Conservation (phyloP, 2,113 vertebrate genomes). For the Passer montanus region DNA sequence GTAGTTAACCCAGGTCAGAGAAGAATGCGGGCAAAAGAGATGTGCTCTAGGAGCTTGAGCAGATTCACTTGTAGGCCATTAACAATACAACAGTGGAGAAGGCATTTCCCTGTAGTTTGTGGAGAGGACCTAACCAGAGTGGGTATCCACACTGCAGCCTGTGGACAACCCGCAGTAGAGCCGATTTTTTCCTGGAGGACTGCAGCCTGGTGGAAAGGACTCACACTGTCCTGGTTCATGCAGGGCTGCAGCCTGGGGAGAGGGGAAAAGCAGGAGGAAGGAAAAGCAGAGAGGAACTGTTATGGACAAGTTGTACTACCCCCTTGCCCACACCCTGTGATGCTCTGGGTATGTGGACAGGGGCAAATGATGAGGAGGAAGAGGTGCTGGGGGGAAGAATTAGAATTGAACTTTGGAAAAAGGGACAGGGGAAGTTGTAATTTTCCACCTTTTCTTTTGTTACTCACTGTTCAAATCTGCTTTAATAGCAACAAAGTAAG, state of each 20-base stretch:
- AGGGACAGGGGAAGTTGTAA: rapidly evolving
- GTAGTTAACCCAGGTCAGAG: background rate
- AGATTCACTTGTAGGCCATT: background rate
- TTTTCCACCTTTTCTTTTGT: background rate
- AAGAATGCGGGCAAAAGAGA: background rate
- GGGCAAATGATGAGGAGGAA: background rate
- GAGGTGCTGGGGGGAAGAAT: background rate
- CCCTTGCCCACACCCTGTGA: rapidly evolving
- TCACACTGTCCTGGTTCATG: background rate
- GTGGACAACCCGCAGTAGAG: rapidly evolving
- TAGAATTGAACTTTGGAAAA: background rate
- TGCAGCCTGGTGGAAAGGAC: background rate
- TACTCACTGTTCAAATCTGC: background rate
- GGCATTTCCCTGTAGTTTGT: background rate
- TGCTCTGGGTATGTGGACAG: rapidly evolving
- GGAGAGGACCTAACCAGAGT: background rate
- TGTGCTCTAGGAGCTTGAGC: background rate
- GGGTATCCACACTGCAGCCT: background rate
- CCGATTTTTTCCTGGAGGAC: background rate
- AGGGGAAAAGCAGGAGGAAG: background rate
- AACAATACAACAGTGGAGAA: background rate
- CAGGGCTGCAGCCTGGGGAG: background rate
- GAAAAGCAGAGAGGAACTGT: background rate
- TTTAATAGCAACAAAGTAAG: background rate
- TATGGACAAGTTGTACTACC: background rate